Evolutionary conservation across 2,113 vertebrate species (phyloP).

Genomic region (Phalacrocorax pelagicus): DNA sequence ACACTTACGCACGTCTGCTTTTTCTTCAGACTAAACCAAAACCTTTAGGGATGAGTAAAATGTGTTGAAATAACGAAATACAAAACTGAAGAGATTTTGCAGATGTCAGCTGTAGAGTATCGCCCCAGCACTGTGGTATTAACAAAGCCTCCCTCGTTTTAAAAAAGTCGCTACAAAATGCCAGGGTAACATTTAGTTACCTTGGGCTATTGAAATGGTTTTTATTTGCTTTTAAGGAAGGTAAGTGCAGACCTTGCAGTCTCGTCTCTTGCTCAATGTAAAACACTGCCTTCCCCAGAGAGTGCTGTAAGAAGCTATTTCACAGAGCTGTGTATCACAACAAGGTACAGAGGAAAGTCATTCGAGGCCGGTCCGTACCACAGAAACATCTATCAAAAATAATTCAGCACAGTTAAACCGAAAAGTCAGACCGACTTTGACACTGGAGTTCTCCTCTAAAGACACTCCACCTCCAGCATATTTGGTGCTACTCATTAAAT

Average conservation of each 20-base stretch:
- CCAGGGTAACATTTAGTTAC: background rate
- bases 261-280: background rate
- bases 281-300: constrained; percentile 10
- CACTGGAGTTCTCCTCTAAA: background rate
- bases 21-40: background rate
- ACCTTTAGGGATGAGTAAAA: background rate
- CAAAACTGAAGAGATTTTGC: background rate
- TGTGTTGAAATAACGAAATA: background rate
- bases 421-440: background rate
- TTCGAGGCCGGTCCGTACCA: background rate
- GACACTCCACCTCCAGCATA: background rate
- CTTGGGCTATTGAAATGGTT: background rate
- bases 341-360: background rate
- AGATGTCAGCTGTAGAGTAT: background rate
- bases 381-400: background rate
- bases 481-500: background rate
- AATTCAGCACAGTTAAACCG: background rate
- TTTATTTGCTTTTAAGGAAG: background rate
- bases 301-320: background rate
- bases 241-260: background rate
- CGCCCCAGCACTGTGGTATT: background rate
- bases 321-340: background rate
- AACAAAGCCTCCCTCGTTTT: background rate
- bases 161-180: background rate
- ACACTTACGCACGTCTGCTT: background rate